Evolutionary conservation across 2,113 vertebrate genomes (phyloP).

Genomic region (Tapirus terrestris): DNA sequence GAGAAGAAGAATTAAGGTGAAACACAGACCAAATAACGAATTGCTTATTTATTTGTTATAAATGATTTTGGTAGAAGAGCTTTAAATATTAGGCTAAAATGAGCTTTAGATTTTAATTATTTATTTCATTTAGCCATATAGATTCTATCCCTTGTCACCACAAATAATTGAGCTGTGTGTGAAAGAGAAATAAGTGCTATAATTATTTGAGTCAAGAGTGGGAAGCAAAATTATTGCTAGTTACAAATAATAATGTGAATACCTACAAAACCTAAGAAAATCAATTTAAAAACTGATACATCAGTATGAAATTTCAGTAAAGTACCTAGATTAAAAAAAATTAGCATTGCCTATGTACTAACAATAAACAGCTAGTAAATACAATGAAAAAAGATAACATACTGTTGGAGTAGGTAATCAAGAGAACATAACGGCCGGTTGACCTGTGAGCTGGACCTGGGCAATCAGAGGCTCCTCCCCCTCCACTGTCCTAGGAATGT

Average conservation of each 20-base stretch:
- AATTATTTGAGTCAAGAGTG: not conserved
- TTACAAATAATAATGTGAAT: not conserved
- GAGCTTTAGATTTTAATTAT: not conserved
- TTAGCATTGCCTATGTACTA: not conserved
- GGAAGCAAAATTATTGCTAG: not conserved
- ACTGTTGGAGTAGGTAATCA: not conserved
- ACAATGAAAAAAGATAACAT: not conserved
- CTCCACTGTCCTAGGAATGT: not conserved
- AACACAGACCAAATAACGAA: not conserved
- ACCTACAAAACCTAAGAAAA: slow-evolving; percentile 18
- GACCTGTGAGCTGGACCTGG: not conserved
- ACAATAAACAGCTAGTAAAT: not conserved
- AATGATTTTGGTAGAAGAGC: not conserved
- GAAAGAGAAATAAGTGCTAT: not conserved
- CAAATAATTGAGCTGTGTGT: not conserved
- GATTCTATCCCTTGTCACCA: not conserved
- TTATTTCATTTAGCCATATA: not conserved
- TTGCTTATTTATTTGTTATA: not conserved
- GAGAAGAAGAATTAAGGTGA: not conserved
- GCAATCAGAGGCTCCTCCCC: no score
- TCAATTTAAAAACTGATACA: not conserved
- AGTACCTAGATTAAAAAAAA: not conserved
- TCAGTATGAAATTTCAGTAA: not conserved
- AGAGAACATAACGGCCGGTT: not conserved
- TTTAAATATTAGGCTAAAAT: not conserved